phyloP scores from a whole-genome alignment of 2,113 vertebrate species.

The Phasianus colchicus region DNA sequence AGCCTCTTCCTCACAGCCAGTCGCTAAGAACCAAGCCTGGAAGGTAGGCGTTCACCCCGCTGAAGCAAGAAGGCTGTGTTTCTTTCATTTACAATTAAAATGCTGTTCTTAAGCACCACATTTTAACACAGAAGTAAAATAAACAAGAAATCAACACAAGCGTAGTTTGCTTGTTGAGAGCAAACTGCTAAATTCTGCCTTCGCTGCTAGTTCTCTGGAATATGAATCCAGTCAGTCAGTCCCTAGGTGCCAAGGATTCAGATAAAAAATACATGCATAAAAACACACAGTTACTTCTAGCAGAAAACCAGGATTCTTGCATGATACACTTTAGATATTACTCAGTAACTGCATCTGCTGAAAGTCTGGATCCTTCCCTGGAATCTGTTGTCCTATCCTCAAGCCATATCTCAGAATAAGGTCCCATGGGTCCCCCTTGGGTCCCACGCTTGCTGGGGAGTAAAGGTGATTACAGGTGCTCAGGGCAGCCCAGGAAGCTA shows the following conservation, averaged over 20 bases:
- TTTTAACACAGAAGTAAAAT: conserved; percentile 38
- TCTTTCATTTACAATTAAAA: conserved; percentile 58
- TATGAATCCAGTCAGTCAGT: background rate
- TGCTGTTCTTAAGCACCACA: conserved; percentile 18
- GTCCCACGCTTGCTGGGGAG: fast-evolving
- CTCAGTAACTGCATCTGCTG: conserved; percentile 66
- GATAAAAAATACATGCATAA: conserved; percentile 53
- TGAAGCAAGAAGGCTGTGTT: background rate
- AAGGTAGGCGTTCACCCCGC: background rate
- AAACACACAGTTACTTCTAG: conserved; percentile 59
- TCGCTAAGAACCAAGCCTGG: background rate
- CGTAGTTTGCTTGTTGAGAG: conserved; percentile 9
- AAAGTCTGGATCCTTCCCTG: conserved; percentile 55
- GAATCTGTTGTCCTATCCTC: conserved; percentile 35
- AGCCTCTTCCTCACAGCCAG: background rate
- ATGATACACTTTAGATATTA: conserved; percentile 56
- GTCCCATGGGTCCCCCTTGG: background rate
- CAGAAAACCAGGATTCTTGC: conserved; percentile 63
- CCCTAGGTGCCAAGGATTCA: conserved; percentile 37
- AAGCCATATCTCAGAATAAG: background rate
- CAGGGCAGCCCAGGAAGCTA: background rate
- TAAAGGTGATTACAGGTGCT: background rate
- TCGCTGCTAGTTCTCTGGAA: conserved; percentile 22
- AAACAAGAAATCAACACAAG: conserved; percentile 65
- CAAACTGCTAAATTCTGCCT: conserved; percentile 53